phyloP scores from a whole-genome alignment of 1,140 invertebrate genomes.

The Eumeta japonica region DNA sequence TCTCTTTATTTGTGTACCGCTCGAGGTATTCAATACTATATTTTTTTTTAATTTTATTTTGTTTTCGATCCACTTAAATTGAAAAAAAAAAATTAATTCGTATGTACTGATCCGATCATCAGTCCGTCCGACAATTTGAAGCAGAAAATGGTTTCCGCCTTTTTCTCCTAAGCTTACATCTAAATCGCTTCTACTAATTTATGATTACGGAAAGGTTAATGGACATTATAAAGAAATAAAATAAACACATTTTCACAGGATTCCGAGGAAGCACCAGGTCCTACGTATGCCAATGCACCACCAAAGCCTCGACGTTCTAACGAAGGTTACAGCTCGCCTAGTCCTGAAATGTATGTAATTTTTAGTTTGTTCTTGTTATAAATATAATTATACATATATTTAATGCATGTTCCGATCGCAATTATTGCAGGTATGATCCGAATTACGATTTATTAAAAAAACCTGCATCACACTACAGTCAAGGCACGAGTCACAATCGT shows the following conservation, averaged over 20 bases:
- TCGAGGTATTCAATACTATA: too few relatives aligned
- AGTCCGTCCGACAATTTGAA: too few relatives aligned
- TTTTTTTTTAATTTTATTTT: too few relatives aligned
- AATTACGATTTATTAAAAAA: slow-evolving; percentile 56
- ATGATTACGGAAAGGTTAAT: too few relatives aligned
- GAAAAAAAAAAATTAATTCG: too few relatives aligned
- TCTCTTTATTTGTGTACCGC: too few relatives aligned
- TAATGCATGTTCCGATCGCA: slow-evolving; percentile 11
- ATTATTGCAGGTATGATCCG: slow-evolving; percentile 53
- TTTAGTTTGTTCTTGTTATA: background rate
- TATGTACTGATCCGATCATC: too few relatives aligned
- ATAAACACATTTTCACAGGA: slow-evolving; percentile 28
- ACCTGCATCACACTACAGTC: slow-evolving; percentile 49
- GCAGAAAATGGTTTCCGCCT: too few relatives aligned
- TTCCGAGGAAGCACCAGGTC: slow-evolving; percentile 49
- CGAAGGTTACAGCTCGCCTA: slow-evolving; percentile 71
- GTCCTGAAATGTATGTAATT: slow-evolving; percentile 58
- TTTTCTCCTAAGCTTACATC: too few relatives aligned
- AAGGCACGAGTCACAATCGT: slow-evolving; percentile 38
- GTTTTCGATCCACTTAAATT: too few relatives aligned
- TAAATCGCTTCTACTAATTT: too few relatives aligned
- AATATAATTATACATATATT: slow-evolving; percentile 3
- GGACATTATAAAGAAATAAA: too few relatives aligned
- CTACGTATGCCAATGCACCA: slow-evolving; percentile 85
- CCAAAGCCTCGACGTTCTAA: slow-evolving; percentile 78